Conservation (phyloP, 2,113 vertebrate species). For the rabbit (Oryctolagus cuniculus) region mOryCun1.1 NC_091443.1:44551501-44552000, state of each 20-base stretch:
- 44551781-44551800: slow-evolving; percentile 15
- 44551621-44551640: too few relatives aligned
- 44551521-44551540: too few relatives aligned
- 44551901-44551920: neutral
- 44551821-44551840: neutral
- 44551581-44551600: too few relatives aligned
- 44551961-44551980: slow-evolving; percentile 30
- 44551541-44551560: too few relatives aligned
- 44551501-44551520: too few relatives aligned
- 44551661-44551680: too few relatives aligned
- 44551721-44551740: too few relatives aligned
- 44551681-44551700: too few relatives aligned
- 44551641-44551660: too few relatives aligned
- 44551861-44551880: slow-evolving; percentile 1
- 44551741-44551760: neutral
- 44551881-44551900: neutral
- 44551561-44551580: too few relatives aligned
- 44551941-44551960: neutral
- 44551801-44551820: neutral
- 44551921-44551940: neutral
- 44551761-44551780: slow-evolving; percentile 42
- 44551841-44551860: neutral
- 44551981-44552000: slow-evolving; percentile 5
- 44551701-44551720: too few relatives aligned
- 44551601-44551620: too few relatives aligned